Evolutionary conservation across 2,888 invertebrate species (phyloP).

Genomic region (Tetragnatha montana): DNA sequence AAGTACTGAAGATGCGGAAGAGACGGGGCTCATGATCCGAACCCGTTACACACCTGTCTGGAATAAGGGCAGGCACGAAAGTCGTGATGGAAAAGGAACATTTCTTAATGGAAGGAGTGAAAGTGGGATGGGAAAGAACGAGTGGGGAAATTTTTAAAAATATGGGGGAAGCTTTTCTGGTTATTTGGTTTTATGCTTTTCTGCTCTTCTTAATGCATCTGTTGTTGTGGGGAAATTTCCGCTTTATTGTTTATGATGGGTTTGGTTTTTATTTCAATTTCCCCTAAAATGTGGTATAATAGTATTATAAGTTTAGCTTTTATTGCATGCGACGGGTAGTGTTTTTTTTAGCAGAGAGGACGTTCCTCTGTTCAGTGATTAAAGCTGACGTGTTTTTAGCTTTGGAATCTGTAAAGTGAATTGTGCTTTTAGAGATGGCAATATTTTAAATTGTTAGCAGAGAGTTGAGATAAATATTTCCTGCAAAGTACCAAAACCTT

Average conservation of each 20-base stretch:
- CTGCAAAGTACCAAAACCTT: too few relatives aligned
- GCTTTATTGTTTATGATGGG: background rate
- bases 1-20: constrained; percentile 9
- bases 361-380: too few relatives aligned
- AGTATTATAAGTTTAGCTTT: background rate
- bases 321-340: too few relatives aligned
- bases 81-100: constrained; percentile 38
- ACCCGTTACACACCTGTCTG: constrained; percentile 34
- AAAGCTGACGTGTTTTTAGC: too few relatives aligned
- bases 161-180: constrained; percentile 2
- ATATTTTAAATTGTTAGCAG: too few relatives aligned
- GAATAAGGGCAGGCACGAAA: constrained; percentile 51
- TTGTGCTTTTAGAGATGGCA: too few relatives aligned
- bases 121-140: constrained; percentile 19
- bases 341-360: too few relatives aligned
- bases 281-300: background rate
- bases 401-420: too few relatives aligned
- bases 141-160: constrained; percentile 19
- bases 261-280: background rate
- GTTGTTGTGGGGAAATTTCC: background rate
- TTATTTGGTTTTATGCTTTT: constrained; percentile 19
- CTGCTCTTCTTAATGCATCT: background rate
- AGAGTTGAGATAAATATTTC: too few relatives aligned
- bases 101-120: constrained; percentile 30
- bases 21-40: background rate